Conservation (phyloP, 2,888 invertebrate genomes). For the Pterostichus niger region DNA sequence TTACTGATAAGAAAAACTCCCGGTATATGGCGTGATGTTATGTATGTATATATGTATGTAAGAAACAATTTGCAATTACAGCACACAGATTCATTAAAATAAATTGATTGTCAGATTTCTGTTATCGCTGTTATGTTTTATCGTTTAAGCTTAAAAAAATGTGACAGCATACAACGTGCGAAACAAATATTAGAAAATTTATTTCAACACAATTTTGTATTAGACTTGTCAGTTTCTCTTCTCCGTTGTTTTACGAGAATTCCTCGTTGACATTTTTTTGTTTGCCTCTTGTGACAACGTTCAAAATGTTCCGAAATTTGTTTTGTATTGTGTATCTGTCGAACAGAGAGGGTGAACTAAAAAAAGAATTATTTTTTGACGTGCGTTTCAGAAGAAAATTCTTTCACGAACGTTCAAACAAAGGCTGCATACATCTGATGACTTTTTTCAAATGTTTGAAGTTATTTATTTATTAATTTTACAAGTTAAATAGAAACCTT, state of each 20-base stretch:
- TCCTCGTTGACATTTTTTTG: background rate
- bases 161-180: background rate
- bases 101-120: no score
- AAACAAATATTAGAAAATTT: constrained; percentile 15
- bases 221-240: background rate
- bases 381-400: background rate
- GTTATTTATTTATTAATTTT: background rate
- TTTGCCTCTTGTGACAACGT: background rate
- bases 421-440: background rate
- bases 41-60: no score
- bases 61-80: no score
- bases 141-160: background rate
- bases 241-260: constrained; percentile 13
- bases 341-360: background rate
- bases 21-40: no score
- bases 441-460: constrained; percentile 2
- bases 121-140: no score
- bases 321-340: background rate
- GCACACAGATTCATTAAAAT: no score
- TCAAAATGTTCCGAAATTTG: no score
- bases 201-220: background rate
- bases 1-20: no score
- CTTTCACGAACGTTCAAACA: background rate
- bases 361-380: constrained; percentile 9
- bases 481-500: no score